Conservation (phyloP, 1,140 invertebrate genomes). For the Schlechtendalia chinensis region DNA sequence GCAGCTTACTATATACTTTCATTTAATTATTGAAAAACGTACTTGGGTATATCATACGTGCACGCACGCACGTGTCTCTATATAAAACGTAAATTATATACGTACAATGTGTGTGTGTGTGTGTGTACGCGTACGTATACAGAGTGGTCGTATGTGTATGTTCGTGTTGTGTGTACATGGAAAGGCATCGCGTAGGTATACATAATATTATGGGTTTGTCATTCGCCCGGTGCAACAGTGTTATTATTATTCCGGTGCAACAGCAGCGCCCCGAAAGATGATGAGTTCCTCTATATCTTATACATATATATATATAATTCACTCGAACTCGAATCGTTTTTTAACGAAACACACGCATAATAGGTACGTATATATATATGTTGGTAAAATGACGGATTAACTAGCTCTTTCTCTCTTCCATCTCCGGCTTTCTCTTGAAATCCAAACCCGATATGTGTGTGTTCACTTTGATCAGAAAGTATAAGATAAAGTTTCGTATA, state of each 20-base stretch:
- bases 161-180: no score
- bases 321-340: background rate
- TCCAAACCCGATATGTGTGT: background rate
- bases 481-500: background rate
- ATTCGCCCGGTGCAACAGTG: background rate
- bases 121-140: background rate
- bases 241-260: background rate
- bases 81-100: background rate
- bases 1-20: slow-evolving; percentile 30
- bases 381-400: background rate
- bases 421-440: slow-evolving; percentile 27
- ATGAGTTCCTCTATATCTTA: background rate
- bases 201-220: slow-evolving; percentile 5
- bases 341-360: background rate
- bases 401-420: background rate
- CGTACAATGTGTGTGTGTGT: background rate
- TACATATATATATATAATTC: background rate
- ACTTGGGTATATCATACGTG: background rate
- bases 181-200: background rate
- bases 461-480: no score
- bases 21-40: slow-evolving; percentile 43
- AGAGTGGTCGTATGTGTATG: background rate
- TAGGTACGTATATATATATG: no score
- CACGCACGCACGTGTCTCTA: background rate
- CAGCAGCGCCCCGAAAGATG: background rate